phyloP scores from a whole-genome alignment of 2,113 vertebrate species.

The Crotalus helleri region DNA sequence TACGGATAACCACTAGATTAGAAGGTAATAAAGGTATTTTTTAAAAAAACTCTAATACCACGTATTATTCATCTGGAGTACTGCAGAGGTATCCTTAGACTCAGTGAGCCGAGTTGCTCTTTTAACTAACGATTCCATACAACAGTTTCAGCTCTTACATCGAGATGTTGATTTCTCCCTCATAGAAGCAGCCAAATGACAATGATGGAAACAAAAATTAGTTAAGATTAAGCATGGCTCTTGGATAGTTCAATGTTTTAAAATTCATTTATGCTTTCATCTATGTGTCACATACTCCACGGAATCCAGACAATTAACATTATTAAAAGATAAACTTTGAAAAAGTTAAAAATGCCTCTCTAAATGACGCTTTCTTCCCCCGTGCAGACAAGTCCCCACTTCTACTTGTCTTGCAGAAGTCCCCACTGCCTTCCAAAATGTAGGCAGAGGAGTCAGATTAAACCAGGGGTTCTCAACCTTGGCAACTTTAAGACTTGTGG shows the following conservation, averaged over 20 bases:
- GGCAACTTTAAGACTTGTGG: no score
- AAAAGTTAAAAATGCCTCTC: not conserved
- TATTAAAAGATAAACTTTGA: not conserved
- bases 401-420: not conserved
- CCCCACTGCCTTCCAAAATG: not conserved
- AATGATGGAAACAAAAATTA: not conserved
- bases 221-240: not conserved
- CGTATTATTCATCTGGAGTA: not conserved
- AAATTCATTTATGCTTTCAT: not conserved
- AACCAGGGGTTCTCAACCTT: not conserved
- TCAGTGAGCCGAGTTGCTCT: not conserved
- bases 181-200: not conserved
- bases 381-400: not conserved
- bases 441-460: not conserved
- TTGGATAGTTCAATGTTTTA: not conserved
- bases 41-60: not conserved
- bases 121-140: not conserved
- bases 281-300: not conserved
- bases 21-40: not conserved
- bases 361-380: not conserved
- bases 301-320: not conserved
- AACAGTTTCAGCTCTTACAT: not conserved
- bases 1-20: not conserved
- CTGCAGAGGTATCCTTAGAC: not conserved
- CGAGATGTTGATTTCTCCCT: not conserved